A percentile compares a stretch with the other conserved stretches of the same genome.
These are phyloP conservation scores for Lepetodrilus schrolli DNA, from an alignment of 2,888 invertebrate species.

Conservation along the genomic window DNA sequence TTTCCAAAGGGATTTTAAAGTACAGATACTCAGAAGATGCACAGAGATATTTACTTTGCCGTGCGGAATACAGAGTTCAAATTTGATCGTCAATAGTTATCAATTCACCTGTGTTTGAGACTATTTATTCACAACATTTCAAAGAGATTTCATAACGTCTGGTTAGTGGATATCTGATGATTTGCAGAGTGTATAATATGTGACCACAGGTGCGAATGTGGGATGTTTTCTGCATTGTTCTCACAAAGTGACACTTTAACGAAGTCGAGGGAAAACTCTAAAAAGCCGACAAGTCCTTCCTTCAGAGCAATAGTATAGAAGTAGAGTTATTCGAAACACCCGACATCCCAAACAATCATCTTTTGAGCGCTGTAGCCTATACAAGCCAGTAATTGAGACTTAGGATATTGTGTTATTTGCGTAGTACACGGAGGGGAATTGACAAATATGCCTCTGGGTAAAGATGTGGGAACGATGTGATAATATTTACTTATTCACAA, in stretches of 20 bases:
- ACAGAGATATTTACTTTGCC: not conserved
- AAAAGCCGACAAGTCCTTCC: slow-evolving; percentile 20
- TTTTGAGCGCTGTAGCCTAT: slow-evolving; percentile 10
- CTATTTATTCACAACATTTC: not conserved
- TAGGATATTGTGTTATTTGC: slow-evolving; percentile 19
- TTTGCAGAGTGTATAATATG: not conserved
- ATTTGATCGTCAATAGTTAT: not conserved
- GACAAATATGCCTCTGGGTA: slow-evolving; percentile 9
- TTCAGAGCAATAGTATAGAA: slow-evolving; percentile 8
- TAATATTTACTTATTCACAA: slow-evolving; percentile 6
- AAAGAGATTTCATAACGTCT: not conserved
- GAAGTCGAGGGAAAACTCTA: slow-evolving; percentile 18
- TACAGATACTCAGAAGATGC: not conserved
- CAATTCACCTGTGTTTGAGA: not conserved
- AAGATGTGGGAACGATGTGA: slow-evolving; percentile 2
- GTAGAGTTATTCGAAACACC: slow-evolving; percentile 24
- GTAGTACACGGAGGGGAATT: slow-evolving; percentile 13
- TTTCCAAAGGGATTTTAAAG: not conserved
- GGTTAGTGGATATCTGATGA: not conserved
- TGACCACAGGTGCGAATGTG: slow-evolving; percentile 4
- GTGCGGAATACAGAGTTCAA: not conserved
- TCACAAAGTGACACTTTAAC: slow-evolving; percentile 21
- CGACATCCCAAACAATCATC: not conserved
- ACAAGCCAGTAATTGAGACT: slow-evolving; percentile 26
- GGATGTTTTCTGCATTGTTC: not conserved